Evolutionary conservation across 2,797 vertebrate species (phyloP), one percentile per base, ranked within the genome.

Genomic region (Cygnus olor): DNA sequence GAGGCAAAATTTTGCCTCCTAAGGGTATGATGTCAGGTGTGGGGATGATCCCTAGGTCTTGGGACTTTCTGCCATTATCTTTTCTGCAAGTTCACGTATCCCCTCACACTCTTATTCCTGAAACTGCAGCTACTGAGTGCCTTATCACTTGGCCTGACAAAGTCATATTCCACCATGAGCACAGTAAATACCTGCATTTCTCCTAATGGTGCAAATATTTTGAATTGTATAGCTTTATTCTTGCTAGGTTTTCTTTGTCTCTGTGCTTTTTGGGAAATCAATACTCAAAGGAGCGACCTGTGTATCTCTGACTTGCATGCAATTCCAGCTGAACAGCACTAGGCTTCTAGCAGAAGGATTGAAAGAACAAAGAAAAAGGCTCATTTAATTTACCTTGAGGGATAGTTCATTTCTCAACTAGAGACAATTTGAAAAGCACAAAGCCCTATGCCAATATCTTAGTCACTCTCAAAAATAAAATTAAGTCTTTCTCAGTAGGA

Each of bases 321-420:
- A 53, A 71, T 78, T 96, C 70, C 88, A 92, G 72, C 76, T 86
- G 84, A 92, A 58, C 36, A 70, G 72, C 70, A 54, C 60, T 7
- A 27, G 69, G 65, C 91, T 91, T 70, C 80, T 84, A 91, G 85
- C 60, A 88, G 80, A 56, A 74, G 88, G 66, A 83, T 32, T 92
- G 88, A 74, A 86, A 91, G 89, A 92, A 81, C 77, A 91, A 95
- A 90, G 93, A 40, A 64, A 89, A 93, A 86, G 83, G 80, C 79
- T 87, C 73, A 85, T 96, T 96, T 94, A 81, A 89, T 95, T 96
- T 95, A 91, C 95, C 95, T 95, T 51, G 92, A 85, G 86, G 89
- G 88, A 80, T 83, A 80, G 73, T 85, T 95, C 78, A 49, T 91
- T 96, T 94, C 93, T 92, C 92, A 94, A 85, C 88, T 73, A 69